Evolutionary conservation across 2,888 invertebrate genomes (phyloP).

Genomic region (Hyposoter didymator): DNA sequence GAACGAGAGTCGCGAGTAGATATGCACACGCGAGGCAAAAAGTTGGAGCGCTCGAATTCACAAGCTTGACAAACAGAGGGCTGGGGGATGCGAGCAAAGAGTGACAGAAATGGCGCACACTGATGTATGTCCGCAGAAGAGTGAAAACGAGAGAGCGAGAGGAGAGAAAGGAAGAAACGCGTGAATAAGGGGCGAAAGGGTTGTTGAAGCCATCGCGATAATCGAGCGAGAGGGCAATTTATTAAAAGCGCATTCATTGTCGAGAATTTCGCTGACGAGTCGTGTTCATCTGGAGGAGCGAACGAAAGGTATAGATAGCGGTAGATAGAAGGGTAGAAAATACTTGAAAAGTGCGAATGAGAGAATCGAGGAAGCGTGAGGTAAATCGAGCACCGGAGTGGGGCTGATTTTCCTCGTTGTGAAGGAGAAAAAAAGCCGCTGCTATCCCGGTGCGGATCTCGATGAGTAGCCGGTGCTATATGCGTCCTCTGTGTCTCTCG

Average conservation of each 20-base stretch:
- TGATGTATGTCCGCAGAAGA: not conserved
- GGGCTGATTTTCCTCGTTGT: constrained; percentile 37
- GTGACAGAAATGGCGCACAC: constrained; percentile 33
- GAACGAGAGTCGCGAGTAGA: constrained; percentile 24
- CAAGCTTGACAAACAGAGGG: constrained; percentile 59
- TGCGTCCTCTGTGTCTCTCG: constrained; percentile 13
- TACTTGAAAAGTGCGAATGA: constrained; percentile 31
- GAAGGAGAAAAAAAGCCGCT: constrained; percentile 13
- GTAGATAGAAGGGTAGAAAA: constrained; percentile 36
- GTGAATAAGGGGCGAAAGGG: constrained; percentile 51
- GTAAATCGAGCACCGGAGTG: constrained; percentile 42
- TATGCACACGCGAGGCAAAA: constrained; percentile 5
- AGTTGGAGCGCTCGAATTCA: constrained; percentile 49
- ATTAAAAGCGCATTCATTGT: constrained; percentile 83
- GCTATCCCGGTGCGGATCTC: constrained; percentile 43
- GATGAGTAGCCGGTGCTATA: constrained; percentile 43
- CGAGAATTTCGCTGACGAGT: constrained; percentile 78
- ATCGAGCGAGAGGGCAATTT: constrained; percentile 78
- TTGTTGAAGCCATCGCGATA: constrained; percentile 73
- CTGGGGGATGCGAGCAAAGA: constrained; percentile 52
- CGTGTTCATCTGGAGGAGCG: constrained; percentile 65
- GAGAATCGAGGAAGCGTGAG: constrained; percentile 49
- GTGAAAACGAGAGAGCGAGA: constrained; percentile 51
- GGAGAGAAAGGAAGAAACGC: constrained; percentile 45
- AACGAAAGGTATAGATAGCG: constrained; percentile 46